phyloP scores from a whole-genome alignment of 2,888 invertebrate species.

The Temnothorax unifasciatus region DNA sequence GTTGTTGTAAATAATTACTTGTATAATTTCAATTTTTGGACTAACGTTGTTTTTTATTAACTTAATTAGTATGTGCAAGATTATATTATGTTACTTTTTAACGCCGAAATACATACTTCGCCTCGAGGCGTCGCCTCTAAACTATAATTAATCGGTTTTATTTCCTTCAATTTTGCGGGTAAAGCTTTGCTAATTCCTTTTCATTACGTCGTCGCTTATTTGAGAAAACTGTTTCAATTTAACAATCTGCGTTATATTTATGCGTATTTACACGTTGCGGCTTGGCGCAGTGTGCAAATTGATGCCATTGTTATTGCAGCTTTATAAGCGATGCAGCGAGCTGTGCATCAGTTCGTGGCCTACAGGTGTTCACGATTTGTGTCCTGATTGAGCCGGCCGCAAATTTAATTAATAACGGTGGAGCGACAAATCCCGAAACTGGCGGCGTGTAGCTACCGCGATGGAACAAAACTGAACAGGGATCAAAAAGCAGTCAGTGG shows the following conservation, averaged over 20 bases:
- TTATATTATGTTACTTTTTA: neutral
- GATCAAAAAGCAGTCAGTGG: conserved; percentile 28
- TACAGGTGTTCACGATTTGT: conserved; percentile 68
- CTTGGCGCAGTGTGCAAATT: conserved; percentile 9
- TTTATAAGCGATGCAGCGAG: conserved; percentile 20
- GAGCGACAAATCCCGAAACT: conserved; percentile 70
- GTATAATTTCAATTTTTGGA: neutral
- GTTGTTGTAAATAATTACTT: neutral
- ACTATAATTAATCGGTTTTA: conserved; percentile 30
- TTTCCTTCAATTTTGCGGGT: neutral
- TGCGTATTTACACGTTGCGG: neutral
- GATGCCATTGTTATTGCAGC: conserved; percentile 15
- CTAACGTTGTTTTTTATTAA: neutral
- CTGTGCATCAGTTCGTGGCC: conserved; percentile 51
- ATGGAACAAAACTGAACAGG: conserved; percentile 67
- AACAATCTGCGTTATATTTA: conserved; percentile 15
- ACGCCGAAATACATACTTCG: neutral
- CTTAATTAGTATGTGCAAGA: neutral
- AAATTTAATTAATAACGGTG: conserved; percentile 77
- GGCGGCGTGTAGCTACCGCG: conserved; percentile 58
- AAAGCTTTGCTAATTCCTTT: conserved; percentile 18
- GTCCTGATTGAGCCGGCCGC: conserved; percentile 49
- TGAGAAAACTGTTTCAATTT: conserved; percentile 8
- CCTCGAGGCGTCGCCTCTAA: neutral
- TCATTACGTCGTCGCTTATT: neutral